A percentile compares a stretch with the other conserved stretches of the same genome.
Conservation (phyloP, 2,888 invertebrate species). For the Clistopyga incitator region DNA sequence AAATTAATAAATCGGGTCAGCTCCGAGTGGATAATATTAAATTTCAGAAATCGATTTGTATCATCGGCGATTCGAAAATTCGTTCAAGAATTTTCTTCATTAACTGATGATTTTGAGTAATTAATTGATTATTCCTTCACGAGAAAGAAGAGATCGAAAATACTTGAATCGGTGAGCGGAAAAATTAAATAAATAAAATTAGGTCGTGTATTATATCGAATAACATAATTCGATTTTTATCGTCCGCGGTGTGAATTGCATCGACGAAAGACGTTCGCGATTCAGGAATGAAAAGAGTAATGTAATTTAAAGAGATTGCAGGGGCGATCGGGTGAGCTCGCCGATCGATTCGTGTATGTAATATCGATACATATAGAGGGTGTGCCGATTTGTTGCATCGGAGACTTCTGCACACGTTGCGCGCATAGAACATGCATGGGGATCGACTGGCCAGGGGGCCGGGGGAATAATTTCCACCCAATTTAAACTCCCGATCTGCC, state of each 20-base stretch:
- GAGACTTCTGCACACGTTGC: slow-evolving; percentile 24
- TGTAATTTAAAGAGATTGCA: slow-evolving; percentile 12
- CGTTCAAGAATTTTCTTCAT: no score
- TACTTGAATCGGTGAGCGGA: no score
- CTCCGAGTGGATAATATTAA: no score
- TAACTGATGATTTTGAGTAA: no score
- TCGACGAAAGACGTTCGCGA: not conserved
- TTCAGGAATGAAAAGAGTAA: slow-evolving; percentile 4
- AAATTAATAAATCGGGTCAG: no score
- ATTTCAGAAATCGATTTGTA: no score
- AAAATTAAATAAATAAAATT: no score
- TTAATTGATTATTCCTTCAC: no score
- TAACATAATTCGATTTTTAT: not conserved
- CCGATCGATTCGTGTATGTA: slow-evolving; percentile 21
- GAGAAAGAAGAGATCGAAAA: no score
- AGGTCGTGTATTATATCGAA: not conserved
- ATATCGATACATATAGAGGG: slow-evolving; percentile 40
- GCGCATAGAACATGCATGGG: slow-evolving; percentile 25
- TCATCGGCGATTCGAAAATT: no score
- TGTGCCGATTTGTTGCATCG: slow-evolving; percentile 36
- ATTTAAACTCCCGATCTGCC: slow-evolving; percentile 79
- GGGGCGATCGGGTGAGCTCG: not conserved
- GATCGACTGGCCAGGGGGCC: slow-evolving; percentile 13
- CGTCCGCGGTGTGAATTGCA: not conserved
- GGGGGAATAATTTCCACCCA: slow-evolving; percentile 80